Evolutionary conservation across 2,797 vertebrate species (phyloP).

Genomic region (Alca torda): DNA sequence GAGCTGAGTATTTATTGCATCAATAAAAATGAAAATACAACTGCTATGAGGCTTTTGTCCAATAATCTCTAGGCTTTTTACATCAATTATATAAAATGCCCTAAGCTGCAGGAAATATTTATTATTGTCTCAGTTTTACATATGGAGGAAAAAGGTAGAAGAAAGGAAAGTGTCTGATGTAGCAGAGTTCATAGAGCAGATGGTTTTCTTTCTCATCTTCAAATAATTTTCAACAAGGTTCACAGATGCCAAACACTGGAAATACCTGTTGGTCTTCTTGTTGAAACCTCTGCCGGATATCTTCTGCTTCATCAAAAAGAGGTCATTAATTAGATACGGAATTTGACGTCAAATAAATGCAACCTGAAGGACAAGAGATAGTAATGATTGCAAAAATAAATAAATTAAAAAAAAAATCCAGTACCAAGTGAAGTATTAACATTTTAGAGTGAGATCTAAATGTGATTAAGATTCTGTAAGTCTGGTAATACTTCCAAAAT

Average conservation of each 20-base stretch:
- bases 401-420: too few species aligned
- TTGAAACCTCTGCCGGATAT: neutral
- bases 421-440: neutral
- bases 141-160: neutral
- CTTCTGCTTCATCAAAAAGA: neutral
- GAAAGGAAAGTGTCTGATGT: neutral
- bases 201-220: neutral
- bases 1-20: slow-evolving; percentile 6
- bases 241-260: neutral
- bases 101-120: neutral
- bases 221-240: neutral
- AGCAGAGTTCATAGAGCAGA: neutral
- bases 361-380: neutral
- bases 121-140: neutral
- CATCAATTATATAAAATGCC: neutral
- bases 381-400: neutral
- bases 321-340: neutral
- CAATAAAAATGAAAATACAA: slow-evolving; percentile 34
- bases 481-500: neutral
- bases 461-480: neutral
- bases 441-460: neutral
- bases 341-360: neutral
- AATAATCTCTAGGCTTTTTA: neutral
- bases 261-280: neutral
- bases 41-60: neutral